Evolutionary conservation across 2,888 invertebrate genomes (phyloP).

Genomic region (Hirtodrosophila confusa): DNA sequence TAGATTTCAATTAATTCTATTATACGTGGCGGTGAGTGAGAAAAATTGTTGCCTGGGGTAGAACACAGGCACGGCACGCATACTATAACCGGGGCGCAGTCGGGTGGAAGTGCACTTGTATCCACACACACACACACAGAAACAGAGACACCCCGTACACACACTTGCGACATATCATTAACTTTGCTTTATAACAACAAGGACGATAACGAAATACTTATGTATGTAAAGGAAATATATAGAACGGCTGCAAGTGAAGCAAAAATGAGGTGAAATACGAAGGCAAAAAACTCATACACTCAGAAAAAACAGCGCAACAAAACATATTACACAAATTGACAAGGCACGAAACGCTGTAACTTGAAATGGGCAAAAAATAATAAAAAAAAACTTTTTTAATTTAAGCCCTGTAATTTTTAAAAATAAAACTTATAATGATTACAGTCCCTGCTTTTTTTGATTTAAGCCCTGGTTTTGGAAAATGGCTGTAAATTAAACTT

Average conservation of each 20-base stretch:
- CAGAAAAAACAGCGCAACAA: too few species aligned
- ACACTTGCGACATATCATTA: slow-evolving; percentile 70
- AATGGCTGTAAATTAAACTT: too few species aligned
- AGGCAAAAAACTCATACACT: slow-evolving; percentile 51
- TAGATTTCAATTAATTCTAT: slow-evolving; percentile 61
- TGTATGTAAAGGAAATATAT: slow-evolving; percentile 23
- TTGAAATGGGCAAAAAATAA: too few species aligned
- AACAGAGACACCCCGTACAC: slow-evolving; percentile 10
- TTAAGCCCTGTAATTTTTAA: too few species aligned
- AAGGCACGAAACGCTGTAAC: too few species aligned
- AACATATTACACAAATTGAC: too few species aligned
- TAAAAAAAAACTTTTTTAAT: too few species aligned
- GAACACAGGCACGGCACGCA: slow-evolving; percentile 7
- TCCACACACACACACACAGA: slow-evolving; percentile 9
- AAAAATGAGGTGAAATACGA: slow-evolving; percentile 57
- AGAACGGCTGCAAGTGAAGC: slow-evolving; percentile 26
- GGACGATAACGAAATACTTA: slow-evolving; percentile 26
- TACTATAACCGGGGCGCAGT: slow-evolving; percentile 27
- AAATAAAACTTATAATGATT: too few species aligned
- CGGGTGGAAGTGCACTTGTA: slow-evolving; percentile 28
- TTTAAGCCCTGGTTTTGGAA: too few species aligned
- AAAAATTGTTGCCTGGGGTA: slow-evolving; percentile 11
- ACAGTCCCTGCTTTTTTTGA: too few species aligned
- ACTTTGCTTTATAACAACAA: slow-evolving; percentile 65
- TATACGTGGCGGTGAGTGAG: slow-evolving; percentile 11